Conservation (phyloP, 2,113 vertebrate species). For the Forbesichthys agassizii region DNA sequence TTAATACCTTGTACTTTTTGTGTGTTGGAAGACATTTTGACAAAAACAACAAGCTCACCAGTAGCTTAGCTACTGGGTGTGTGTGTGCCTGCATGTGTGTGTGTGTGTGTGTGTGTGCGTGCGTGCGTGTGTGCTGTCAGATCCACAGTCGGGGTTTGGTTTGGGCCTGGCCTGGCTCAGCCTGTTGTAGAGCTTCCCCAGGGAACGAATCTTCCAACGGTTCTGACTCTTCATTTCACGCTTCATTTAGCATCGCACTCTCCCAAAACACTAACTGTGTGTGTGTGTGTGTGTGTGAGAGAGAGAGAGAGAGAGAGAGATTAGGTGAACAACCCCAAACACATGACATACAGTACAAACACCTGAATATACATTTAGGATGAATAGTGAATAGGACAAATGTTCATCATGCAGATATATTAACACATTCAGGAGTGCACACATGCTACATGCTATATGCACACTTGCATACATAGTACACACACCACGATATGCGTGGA, state of each 20-base stretch:
- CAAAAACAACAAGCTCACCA: too few relatives aligned
- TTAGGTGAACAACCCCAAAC: conserved; percentile 17
- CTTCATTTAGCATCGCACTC: conserved; percentile 71
- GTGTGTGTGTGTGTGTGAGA: conserved; percentile 32
- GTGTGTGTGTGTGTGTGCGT: neutral
- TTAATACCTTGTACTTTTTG: too few relatives aligned
- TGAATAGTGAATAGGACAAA: neutral
- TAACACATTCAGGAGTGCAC: neutral
- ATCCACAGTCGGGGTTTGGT: conserved; percentile 27
- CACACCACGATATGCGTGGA: conserved; percentile 14
- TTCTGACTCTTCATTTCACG: conserved; percentile 72
- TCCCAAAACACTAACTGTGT: conserved; percentile 61
- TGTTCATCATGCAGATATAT: neutral
- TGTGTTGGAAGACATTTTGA: too few relatives aligned
- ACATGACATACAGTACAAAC: neutral
- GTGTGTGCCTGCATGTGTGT: neutral
- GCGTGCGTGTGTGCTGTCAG: neutral
- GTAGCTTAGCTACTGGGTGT: too few relatives aligned
- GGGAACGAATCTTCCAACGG: conserved; percentile 66
- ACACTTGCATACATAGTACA: conserved; percentile 22
- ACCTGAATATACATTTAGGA: neutral
- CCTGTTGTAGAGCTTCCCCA: conserved; percentile 50
- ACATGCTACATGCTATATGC: conserved; percentile 29
- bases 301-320: neutral
- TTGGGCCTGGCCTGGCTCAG: conserved; percentile 52